Evolutionary conservation across 2,113 vertebrate species (phyloP).

Genomic region (Actenoides hombroni): DNA sequence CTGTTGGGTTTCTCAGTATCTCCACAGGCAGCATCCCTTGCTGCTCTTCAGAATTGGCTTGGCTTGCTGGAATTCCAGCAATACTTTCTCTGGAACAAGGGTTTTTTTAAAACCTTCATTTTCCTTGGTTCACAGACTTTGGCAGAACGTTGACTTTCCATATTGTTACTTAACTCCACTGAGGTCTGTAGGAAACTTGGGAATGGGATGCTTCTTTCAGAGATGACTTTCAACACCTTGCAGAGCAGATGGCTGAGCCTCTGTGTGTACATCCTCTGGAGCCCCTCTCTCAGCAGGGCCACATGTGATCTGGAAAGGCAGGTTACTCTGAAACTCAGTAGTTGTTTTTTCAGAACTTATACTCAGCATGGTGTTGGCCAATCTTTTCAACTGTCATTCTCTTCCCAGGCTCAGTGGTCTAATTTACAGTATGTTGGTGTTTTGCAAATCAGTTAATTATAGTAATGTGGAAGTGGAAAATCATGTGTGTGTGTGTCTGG

Average conservation of each 20-base stretch:
- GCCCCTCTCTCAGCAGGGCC: background rate
- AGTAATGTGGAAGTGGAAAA: conserved; percentile 12
- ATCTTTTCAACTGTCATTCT: background rate
- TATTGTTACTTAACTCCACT: background rate
- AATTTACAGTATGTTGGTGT: background rate
- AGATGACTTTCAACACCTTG: background rate
- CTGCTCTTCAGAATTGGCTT: background rate
- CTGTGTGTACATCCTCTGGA: background rate
- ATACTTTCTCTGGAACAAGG: conserved; percentile 5
- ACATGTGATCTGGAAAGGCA: background rate
- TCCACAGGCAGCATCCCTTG: background rate
- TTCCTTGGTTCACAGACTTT: background rate
- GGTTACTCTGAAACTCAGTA: background rate
- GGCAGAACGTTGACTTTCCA: background rate
- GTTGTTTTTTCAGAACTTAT: background rate
- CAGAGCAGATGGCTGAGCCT: background rate
- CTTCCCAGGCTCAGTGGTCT: background rate
- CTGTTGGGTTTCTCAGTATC: conserved; percentile 6
- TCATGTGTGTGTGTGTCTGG: background rate
- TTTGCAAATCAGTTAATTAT: conserved; percentile 29
- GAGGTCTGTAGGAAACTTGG: background rate
- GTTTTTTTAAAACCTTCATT: background rate
- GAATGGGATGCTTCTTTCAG: background rate
- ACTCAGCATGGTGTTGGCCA: background rate
- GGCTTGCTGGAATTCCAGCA: conserved; percentile 11